Evolutionary conservation across 2,888 invertebrate species (phyloP), one percentile per base, ranked within the genome.

Genomic region (Oscheius sp.): DNA sequence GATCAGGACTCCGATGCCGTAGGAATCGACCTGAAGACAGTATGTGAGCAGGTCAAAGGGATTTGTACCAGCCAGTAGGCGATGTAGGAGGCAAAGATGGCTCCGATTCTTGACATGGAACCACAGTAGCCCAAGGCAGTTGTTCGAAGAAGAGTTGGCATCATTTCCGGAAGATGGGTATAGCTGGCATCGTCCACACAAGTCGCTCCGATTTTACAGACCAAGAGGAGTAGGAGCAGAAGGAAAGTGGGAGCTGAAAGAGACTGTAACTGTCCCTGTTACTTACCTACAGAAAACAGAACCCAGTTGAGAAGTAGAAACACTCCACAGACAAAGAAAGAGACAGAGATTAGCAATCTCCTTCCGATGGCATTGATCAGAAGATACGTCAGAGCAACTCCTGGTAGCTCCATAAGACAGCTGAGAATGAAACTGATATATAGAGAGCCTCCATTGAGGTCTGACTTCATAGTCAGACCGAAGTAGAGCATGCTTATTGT

Each of bases 111-210:
- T 21, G 53, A 53, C 13, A 53, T 53, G 13, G 53, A 13, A 53
- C 53, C 13, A 29, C 53, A 53, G 53, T 53, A 53, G 11, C 53
- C 53, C 7, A 53, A 10, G 53, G 53, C 53, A 21, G 53, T 53
- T 13, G 13, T 53, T 53, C 53, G 13, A 2, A 53, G 53, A 13
- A 53, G 53, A 21, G 53, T 53, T 53, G 53, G 53, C 53, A 53
- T 53, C 53, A 53, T 53, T 53, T 53, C 53, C 7, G 53, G 53
- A 21, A 53, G 53, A 53, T 53, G 53, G 13, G 53, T 53, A 29
- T 53, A 53, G 53, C 53, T 21, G 53, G 53, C 29, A 53, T 53
- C 53, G 29, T 53, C 53, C 3, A 29, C 53, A 10, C 53, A 53
- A 13, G 53, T 53, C 13, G 53, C 13, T 4, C 53, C 13, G 11